Conservation (phyloP, 2,888 invertebrate species). For the Acanthococcus lagerstroemiae region DNA sequence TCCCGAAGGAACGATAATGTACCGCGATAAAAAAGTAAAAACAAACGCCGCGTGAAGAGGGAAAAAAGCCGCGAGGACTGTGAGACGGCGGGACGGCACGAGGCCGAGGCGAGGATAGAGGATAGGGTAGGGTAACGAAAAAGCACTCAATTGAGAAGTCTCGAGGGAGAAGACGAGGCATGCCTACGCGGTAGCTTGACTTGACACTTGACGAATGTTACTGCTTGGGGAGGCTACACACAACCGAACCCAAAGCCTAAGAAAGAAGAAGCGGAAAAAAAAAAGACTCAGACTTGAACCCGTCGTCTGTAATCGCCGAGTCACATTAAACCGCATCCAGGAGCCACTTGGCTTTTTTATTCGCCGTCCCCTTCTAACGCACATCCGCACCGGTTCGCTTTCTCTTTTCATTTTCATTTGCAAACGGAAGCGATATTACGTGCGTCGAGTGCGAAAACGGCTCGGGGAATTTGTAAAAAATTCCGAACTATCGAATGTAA, state of each 20-base stretch:
- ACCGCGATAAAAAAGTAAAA: conserved; percentile 27
- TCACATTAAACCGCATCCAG: conserved; percentile 25
- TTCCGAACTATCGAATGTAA: neutral
- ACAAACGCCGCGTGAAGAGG: conserved; percentile 27
- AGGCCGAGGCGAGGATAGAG: too few relatives aligned
- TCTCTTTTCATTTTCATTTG: conserved; percentile 16
- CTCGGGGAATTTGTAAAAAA: neutral
- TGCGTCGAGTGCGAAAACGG: conserved; percentile 4
- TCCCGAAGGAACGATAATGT: conserved; percentile 30
- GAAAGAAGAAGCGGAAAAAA: neutral
- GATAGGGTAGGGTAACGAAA: conserved; percentile 3
- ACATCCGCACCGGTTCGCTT: neutral
- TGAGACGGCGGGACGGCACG: neutral
- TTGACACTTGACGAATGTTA: conserved; percentile 30
- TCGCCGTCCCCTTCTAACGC: neutral
- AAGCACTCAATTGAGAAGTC: conserved; percentile 18
- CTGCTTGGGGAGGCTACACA: conserved; percentile 26
- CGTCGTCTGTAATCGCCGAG: conserved; percentile 25
- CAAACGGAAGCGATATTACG: conserved; percentile 18
- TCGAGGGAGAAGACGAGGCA: conserved; percentile 24
- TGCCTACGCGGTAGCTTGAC: conserved; percentile 15
- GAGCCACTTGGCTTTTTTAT: conserved; percentile 13
- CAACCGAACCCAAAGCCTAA: conserved; percentile 22
- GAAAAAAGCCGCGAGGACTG: neutral
- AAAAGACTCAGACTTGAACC: conserved; percentile 19